These are phyloP conservation scores for Conistra vaccinii DNA, from an alignment of 2,888 invertebrate species.

Conservation along the genomic window DNA sequence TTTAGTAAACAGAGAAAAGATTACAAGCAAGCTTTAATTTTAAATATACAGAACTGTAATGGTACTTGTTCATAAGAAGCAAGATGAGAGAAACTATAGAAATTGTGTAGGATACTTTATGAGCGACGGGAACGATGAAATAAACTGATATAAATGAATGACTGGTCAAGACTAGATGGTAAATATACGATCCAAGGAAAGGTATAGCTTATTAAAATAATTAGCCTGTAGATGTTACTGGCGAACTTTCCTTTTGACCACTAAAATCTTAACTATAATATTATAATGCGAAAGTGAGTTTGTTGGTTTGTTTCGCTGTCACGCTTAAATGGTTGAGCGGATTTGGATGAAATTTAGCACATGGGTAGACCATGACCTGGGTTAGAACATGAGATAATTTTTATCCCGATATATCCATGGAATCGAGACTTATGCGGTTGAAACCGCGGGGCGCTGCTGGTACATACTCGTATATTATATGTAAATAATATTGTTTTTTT, in stretches of 20 bases:
- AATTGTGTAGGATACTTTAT: conserved; percentile 48
- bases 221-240: neutral
- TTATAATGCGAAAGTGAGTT: no score
- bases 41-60: conserved; percentile 5
- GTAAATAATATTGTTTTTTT: neutral
- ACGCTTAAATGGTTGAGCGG: no score
- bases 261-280: no score
- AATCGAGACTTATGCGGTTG: no score
- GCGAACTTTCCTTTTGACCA: neutral
- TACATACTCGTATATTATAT: neutral
- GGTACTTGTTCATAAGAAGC: conserved; percentile 47
- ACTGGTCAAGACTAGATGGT: conserved; percentile 9
- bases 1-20: neutral
- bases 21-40: conserved; percentile 9
- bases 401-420: no score
- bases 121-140: conserved; percentile 37
- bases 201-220: conserved; percentile 28
- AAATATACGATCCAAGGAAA: neutral
- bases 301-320: no score
- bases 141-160: conserved; percentile 50
- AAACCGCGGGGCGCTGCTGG: no score
- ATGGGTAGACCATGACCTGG: no score
- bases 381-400: no score
- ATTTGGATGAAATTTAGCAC: no score
- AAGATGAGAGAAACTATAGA: conserved; percentile 48